Evolutionary conservation across 2,888 invertebrate species (phyloP), one percentile per base, ranked within the genome.

Genomic region (Chrysopilus asiliformis): DNA sequence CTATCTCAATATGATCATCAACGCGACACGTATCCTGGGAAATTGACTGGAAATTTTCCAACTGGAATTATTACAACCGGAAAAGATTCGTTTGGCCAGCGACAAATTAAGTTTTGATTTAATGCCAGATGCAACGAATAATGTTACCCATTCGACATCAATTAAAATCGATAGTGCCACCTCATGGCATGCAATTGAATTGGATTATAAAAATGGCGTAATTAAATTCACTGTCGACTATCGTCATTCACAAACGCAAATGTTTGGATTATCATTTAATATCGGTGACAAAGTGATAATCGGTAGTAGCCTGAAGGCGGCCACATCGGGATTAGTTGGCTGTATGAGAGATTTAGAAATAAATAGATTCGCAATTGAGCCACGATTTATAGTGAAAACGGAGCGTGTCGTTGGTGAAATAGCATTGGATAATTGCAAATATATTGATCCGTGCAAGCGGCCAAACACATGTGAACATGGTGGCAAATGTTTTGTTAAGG

Each of bases 391-490:
- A 34, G 76, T 84, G 45, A 82, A 84, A 56, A 83, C 84, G 4
- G 79, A 84, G 50, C 68, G 84, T 44, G 81, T 83, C 2, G 82
- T 86, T 1, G 89, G 89, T 4, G 86, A 87, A 61, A 86, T 90
- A 9, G 87, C 89, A 0, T 67, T 90, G 43, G 90, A 90, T 52
- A 86, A 89, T 53, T 90, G 90, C 56, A 76, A 83, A 53, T 83
- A 89, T 53, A 81, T 90, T 2, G 85, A 90, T 61, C 87, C 89
- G 0, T 90, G 90, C 53, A 79, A 79, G 24, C 68, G 87, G 43
- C 89, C 89, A 1, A 86, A 89, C 50, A 87, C 87, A 29, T 93
- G 93, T 53, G 89, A 91, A 52, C 91, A 94, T 55, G 87, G 81
- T 2, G 91, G 90, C 1, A 77, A 81, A 50, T 94, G 93, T 61